phyloP scores from a whole-genome alignment of 64 coral and sea anemone genomes.

The Catalaphyllia jardinei region DNA sequence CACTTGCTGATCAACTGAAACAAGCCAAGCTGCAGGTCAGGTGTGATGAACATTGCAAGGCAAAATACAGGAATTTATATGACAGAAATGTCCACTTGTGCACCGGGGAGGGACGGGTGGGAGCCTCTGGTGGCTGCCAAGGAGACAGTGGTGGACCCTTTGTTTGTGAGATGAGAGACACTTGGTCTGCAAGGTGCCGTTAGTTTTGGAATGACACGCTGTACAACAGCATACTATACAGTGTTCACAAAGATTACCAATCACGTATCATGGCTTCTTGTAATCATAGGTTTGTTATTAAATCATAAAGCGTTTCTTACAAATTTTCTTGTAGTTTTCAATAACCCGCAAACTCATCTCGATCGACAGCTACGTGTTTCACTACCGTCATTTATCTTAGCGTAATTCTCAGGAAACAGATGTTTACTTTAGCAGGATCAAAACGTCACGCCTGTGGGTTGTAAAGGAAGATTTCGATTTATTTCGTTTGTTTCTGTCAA shows the following conservation, averaged over 20 bases:
- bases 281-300: constrained; percentile 1
- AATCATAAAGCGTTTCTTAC: too few relatives aligned
- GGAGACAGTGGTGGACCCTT: constrained; percentile 78
- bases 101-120: constrained; percentile 48
- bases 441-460: too few relatives aligned
- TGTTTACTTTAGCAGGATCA: too few relatives aligned
- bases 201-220: constrained; percentile 68
- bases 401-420: too few relatives aligned
- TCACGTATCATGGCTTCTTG: constrained; percentile 32
- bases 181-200: constrained; percentile 74
- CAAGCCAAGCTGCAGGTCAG: constrained; percentile 54
- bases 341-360: too few relatives aligned
- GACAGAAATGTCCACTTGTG: constrained; percentile 60
- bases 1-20: constrained; percentile 44
- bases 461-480: too few relatives aligned
- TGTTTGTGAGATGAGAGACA: constrained; percentile 58
- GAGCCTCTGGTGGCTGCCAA: constrained; percentile 54
- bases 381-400: too few relatives aligned
- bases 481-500: too few relatives aligned
- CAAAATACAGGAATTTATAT: constrained; percentile 39
- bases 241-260: constrained; percentile 53
- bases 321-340: too few relatives aligned
- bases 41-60: constrained; percentile 45
- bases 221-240: constrained; percentile 37
- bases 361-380: too few relatives aligned